Evolutionary conservation across 2,113 vertebrate species (phyloP).

Genomic region (Sturnus vulgaris): DNA sequence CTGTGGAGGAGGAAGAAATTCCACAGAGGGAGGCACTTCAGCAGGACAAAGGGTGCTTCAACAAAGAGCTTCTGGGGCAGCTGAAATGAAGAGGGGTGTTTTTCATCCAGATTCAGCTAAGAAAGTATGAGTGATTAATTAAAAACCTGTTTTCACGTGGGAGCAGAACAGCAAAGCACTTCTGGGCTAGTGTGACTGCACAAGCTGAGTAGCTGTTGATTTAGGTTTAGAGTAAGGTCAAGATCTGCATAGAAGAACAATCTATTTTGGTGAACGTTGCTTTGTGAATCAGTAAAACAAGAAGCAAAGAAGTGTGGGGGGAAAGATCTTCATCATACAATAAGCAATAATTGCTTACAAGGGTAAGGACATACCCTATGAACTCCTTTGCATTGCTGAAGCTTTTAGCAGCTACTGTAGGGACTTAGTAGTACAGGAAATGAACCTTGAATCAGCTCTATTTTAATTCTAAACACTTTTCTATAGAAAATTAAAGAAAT

Average conservation of each 20-base stretch:
- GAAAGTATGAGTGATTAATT: background rate
- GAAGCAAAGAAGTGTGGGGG: background rate
- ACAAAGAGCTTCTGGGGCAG: background rate
- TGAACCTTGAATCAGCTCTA: background rate
- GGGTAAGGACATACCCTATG: background rate
- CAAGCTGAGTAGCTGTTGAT: background rate
- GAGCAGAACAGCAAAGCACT: background rate
- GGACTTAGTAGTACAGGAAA: background rate
- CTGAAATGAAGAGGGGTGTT: background rate
- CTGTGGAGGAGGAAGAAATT: background rate
- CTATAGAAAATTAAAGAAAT: background rate
- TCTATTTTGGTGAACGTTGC: fast-evolving
- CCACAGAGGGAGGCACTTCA: background rate
- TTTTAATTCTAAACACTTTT: background rate
- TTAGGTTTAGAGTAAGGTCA: background rate
- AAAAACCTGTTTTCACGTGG: background rate
- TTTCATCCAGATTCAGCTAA: background rate
- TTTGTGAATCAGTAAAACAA: background rate
- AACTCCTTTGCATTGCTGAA: background rate
- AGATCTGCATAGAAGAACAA: background rate
- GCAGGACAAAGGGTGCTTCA: background rate
- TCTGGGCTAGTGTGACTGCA: background rate
- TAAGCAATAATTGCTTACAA: background rate
- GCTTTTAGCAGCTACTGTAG: background rate
- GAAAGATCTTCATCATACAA: background rate